Evolutionary conservation across 2,113 vertebrate genomes (phyloP).

Genomic region (Chascanopsetta lugubris): DNA sequence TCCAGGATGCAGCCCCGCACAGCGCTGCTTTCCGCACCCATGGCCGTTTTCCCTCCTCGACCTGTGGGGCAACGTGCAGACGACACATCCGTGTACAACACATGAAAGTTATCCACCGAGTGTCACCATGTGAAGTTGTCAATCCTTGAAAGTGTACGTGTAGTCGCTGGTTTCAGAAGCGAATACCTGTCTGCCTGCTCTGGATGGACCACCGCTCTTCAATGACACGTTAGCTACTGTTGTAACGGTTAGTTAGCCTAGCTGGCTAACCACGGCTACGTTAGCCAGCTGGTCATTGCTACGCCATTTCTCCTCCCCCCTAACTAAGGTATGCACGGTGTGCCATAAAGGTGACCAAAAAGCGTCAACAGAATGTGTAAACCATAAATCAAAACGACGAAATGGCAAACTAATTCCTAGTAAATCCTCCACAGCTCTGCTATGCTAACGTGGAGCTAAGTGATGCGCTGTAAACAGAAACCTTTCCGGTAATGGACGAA

Average conservation of each 20-base stretch:
- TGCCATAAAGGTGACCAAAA: background rate
- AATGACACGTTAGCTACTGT: conserved; percentile 33
- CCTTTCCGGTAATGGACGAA: conserved; percentile 70
- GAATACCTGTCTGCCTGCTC: conserved; percentile 38
- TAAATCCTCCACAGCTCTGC: background rate
- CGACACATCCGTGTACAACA: background rate
- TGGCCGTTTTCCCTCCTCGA: conserved; percentile 55
- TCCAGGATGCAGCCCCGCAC: conserved; percentile 83
- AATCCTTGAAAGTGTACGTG: background rate
- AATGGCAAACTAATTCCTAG: rapidly evolving
- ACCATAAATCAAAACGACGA: background rate
- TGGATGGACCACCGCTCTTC: background rate
- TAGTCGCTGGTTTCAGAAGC: too few species aligned
- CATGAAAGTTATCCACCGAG: background rate
- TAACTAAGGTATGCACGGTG: background rate
- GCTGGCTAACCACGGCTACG: conserved; percentile 59
- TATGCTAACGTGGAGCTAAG: conserved; percentile 53
- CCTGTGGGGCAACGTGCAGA: conserved; percentile 1
- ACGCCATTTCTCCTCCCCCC: conserved; percentile 10
- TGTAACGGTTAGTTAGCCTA: conserved; percentile 18
- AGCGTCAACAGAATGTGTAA: background rate
- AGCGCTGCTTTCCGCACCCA: conserved; percentile 95
- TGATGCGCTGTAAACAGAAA: conserved; percentile 73
- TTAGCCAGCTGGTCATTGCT: conserved; percentile 66
- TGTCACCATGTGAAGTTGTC: background rate